Percentiles rank a stretch among this genome's conserved stretches.
Conservation (phyloP, 1,140 invertebrate species). For the Harpegnathos saltator region DNA sequence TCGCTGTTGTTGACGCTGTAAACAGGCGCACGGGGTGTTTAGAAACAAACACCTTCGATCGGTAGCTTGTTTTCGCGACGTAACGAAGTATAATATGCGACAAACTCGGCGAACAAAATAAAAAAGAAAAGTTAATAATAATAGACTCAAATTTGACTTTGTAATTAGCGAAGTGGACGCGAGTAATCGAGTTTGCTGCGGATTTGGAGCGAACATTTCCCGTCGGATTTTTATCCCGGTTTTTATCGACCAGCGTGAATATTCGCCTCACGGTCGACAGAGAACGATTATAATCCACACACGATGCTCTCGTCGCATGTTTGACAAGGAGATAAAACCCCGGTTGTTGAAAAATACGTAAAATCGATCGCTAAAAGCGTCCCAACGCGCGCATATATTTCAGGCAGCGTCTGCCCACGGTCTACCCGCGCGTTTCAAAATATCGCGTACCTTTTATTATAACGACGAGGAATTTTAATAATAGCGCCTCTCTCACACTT, state of each 20-base stretch:
- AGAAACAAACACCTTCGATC: neutral
- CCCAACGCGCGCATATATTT: slow-evolving; percentile 24
- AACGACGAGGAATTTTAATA: neutral
- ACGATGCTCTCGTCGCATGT: slow-evolving; percentile 57
- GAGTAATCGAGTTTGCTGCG: slow-evolving; percentile 24
- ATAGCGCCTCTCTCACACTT: neutral
- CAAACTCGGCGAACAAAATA: neutral
- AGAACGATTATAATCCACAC: slow-evolving; percentile 67
- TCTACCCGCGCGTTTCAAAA: neutral
- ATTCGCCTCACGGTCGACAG: slow-evolving; percentile 67
- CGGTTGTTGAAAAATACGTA: slow-evolving; percentile 50
- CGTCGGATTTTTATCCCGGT: slow-evolving; percentile 42
- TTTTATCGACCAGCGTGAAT: slow-evolving; percentile 60
- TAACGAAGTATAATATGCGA: slow-evolving; percentile 16
- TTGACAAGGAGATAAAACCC: slow-evolving; percentile 59
- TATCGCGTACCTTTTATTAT: slow-evolving; percentile 23
- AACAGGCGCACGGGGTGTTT: slow-evolving; percentile 3
- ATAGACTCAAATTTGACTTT: slow-evolving; percentile 46
- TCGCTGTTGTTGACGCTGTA: slow-evolving; percentile 15
- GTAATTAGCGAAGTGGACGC: slow-evolving; percentile 21
- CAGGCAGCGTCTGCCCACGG: neutral
- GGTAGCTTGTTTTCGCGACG: neutral
- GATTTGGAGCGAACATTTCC: slow-evolving; percentile 39
- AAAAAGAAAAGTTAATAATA: slow-evolving; percentile 46
- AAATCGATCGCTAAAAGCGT: slow-evolving; percentile 20